Evolutionary conservation across 2,797 vertebrate species (phyloP).

Genomic region (Tiaroga cobitis): DNA sequence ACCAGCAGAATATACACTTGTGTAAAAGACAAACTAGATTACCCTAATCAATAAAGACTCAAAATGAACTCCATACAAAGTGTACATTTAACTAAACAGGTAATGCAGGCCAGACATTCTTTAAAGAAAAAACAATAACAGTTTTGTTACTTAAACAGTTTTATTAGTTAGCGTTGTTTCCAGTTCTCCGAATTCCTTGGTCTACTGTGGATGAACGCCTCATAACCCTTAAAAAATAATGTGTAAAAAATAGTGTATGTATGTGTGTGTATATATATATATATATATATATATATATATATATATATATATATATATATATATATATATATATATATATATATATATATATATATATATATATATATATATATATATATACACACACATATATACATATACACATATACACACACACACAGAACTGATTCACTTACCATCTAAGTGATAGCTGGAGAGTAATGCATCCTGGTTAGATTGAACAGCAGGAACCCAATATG

Average conservation of each 20-base stretch:
- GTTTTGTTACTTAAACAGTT: neutral
- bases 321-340: no score
- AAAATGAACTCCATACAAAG: neutral
- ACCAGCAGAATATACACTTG: neutral
- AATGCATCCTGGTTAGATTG: neutral
- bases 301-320: no score
- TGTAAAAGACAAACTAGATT: no score
- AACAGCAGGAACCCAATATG: conserved; percentile 29
- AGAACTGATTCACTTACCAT: neutral
- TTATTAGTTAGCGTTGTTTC: neutral
- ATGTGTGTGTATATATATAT: no score
- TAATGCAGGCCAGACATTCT: neutral
- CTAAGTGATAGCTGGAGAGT: neutral
- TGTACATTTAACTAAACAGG: neutral
- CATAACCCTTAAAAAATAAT: neutral
- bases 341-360: no score
- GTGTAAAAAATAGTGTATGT: neutral
- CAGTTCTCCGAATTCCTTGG: neutral
- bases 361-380: no score
- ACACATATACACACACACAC: neutral
- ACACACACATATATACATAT: neutral
- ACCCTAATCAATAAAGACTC: neutral
- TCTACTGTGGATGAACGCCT: neutral
- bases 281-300: neutral
- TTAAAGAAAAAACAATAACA: neutral